Evolutionary conservation across 2,797 vertebrate species (phyloP), one percentile per base, ranked within the genome.

Genomic region (Catamblyrhynchus diadema): DNA sequence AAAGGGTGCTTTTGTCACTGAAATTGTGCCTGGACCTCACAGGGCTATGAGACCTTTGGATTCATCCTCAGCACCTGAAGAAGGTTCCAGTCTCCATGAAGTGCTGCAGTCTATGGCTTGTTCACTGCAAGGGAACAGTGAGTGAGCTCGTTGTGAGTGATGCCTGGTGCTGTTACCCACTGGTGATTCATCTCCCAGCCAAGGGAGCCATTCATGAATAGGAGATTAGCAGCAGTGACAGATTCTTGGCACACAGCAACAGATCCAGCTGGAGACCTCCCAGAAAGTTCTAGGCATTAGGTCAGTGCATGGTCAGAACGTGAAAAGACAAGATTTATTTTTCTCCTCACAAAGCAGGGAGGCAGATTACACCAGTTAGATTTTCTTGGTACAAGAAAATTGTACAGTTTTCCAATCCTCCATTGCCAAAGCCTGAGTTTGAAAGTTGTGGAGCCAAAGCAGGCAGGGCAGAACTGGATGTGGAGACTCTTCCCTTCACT

Each of bases 201-300:
- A 17, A 81, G 51, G 23, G 50, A 91, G 77, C 33, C 81, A 51
- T 87, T 60, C 77, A 53, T 10, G 45, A 80, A 56, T 3, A 50
- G 53, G 8, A 44, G 72, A 86, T 92, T 16, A 93, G 54, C 83
- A 90, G 73, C 59, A 62, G 53, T 50, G 60, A 56, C 83, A 82
- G 57, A 61, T 74, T n/a, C 57, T 77, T 70, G 32, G 88, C 82
- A 65, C 51, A 13, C n/a, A 32, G 66, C 10, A n/a, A 35, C 2
- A 69, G n/a, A 51, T 37, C 27, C 80, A 83, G 64, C 32, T 77
- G 88, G 45, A 79, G 50, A 73, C 37, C 32, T 90, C 66, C 78
- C 66, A 64, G 45, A 60, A 77, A 35, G 30, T 57, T 90, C 83
- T 17, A n/a, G 54, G 62, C 2, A 5, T 27, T 45, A 62, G 62